A percentile compares a stretch with the other conserved stretches of the same genome.
phyloP scores from a whole-genome alignment of 2,797 vertebrate species.

The Chloroceryle amazona region DNA sequence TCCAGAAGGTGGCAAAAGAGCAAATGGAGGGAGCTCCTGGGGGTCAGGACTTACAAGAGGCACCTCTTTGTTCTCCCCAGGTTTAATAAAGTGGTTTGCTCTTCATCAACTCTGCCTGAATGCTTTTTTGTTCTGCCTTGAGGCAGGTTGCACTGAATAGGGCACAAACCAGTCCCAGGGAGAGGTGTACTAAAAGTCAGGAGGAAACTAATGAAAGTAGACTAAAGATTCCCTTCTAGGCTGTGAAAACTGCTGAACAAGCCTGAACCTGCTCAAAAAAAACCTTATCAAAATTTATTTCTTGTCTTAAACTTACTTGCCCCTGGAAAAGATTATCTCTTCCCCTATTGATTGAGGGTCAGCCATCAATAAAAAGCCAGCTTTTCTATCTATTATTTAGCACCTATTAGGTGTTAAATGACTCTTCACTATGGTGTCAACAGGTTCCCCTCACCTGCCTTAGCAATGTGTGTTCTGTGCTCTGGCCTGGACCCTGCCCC shows the following conservation, averaged over 20 bases:
- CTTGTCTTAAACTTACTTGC: neutral
- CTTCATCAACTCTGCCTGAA: neutral
- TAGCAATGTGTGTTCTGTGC: accelerated
- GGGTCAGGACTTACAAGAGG: neutral
- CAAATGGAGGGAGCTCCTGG: neutral
- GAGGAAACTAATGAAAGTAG: neutral
- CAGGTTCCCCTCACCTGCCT: too few species aligned
- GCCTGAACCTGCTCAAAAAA: neutral
- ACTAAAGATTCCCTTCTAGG: neutral
- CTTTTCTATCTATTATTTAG: neutral
- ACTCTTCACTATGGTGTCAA: too few species aligned
- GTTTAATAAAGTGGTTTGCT: neutral
- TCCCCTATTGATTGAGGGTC: neutral
- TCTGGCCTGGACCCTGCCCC: accelerated
- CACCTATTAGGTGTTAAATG: neutral
- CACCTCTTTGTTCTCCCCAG: neutral
- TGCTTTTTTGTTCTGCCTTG: neutral
- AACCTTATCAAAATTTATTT: neutral
- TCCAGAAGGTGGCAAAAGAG: neutral
- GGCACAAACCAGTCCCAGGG: neutral
- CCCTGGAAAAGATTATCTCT: neutral
- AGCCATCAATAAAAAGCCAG: neutral
- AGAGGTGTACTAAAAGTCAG: neutral
- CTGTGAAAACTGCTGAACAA: neutral
- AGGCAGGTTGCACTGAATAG: neutral